phyloP scores from a whole-genome alignment of 1,140 invertebrate species.

The Dermatophagoides farinae region DNA sequence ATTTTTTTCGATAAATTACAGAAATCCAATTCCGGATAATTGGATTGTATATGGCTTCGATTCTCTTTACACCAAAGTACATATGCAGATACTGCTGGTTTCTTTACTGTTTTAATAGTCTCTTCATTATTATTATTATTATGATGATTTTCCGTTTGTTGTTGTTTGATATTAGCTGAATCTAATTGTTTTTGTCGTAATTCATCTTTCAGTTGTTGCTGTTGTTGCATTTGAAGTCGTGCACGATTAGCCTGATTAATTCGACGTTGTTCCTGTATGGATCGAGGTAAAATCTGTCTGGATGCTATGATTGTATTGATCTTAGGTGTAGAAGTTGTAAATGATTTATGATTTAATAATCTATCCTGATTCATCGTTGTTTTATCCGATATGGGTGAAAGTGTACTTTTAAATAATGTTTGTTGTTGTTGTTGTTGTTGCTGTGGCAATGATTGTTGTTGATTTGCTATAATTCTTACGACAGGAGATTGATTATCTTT shows the following conservation, averaged over 20 bases:
- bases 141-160: constrained; percentile 21
- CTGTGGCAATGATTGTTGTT: too few relatives aligned
- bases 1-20: constrained; percentile 26
- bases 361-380: background rate
- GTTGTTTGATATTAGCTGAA: background rate
- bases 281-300: background rate
- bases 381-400: background rate
- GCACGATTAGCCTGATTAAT: background rate
- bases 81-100: constrained; percentile 49
- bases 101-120: constrained; percentile 1
- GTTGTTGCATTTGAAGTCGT: background rate
- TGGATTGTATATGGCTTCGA: constrained; percentile 43
- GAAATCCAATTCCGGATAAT: constrained; percentile 38
- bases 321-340: background rate
- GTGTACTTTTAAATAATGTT: background rate
- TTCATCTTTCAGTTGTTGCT: background rate
- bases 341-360: background rate
- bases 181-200: background rate
- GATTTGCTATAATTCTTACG: too few relatives aligned
- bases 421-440: background rate
- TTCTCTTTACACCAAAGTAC: constrained; percentile 70
- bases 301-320: background rate
- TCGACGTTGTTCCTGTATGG: background rate
- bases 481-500: too few relatives aligned
- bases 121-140: constrained; percentile 11